Base-by-base conservation (phyloP, 1,140 invertebrate genomes). In the Rhizoglyphus robini region DNA sequence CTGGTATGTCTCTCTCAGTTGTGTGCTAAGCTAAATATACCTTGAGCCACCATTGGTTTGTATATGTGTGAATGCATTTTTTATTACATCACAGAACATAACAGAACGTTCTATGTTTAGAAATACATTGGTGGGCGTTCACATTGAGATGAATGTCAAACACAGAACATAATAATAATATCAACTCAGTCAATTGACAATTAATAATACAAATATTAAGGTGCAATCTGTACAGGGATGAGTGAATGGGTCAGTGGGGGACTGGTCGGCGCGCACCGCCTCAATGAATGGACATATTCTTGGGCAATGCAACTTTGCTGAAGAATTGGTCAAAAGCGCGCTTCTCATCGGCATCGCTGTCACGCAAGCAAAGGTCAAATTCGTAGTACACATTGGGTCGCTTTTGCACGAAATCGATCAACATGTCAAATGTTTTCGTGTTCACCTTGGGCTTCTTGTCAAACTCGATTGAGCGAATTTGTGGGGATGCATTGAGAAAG, bases 381-480 rank as follows among this genome's bases (percentile, higher is more conserved):
- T 60, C 58, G 29, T 60, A 60, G 29, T 60, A 60, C 3, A 60
- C 29, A 23, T 18, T 20, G n/a, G 15, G 15, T n/a, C 27, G 58
- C 29, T 60, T 60, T 34, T 46, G 32, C 23, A 60, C 58, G 27
- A 60, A 60, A n/a, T 60, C 58, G 3, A 60, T 46, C 15, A 60
- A 29, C 58, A 60, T 60, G 13, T 60, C 58, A 20, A 60, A n/a
- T 46, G 58, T 60, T 60, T 60, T 60, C 11, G 30, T 60, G 27
- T 34, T 29, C 18, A 60, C 29, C 27, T 60, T 60, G n/a, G 58
- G 58, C 27, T 29, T 60, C 15, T 15, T 60, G 29, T 60, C 58
- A 27, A 60, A 60, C 15, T 8, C 58, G 3, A 60, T 46, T 20
- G 58, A 60, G 13, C 58, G 58, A 23, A 60, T 60, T 46, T 60